Conservation (phyloP, 2,113 vertebrate genomes). For the Hyperoodon ampullatus region DNA sequence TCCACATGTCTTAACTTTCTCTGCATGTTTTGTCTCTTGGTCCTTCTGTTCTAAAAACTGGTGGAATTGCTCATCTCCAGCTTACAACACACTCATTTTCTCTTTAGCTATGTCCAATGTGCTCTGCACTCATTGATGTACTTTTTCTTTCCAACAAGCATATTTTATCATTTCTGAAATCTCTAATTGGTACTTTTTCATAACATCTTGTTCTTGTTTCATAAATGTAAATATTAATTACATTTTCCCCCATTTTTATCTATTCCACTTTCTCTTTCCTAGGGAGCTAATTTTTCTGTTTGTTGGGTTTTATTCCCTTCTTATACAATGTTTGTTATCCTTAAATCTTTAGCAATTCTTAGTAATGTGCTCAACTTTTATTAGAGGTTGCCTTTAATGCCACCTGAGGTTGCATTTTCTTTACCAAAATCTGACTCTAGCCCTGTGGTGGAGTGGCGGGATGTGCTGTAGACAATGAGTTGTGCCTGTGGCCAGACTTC, state of each 20-base stretch:
- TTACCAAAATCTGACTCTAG: not conserved
- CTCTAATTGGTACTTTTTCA: not conserved
- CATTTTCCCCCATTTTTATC: not conserved
- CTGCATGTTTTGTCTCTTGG: not conserved
- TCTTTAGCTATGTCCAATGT: not conserved
- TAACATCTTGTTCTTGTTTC: not conserved
- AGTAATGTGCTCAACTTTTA: not conserved
- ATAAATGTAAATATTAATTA: not conserved
- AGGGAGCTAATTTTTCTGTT: not conserved
- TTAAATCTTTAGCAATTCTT: slow-evolving; percentile 9
- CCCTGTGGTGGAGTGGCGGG: not conserved
- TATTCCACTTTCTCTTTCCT: not conserved
- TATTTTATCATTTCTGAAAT: not conserved
- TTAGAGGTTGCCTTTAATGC: not conserved
- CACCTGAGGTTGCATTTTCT: not conserved
- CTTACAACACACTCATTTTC: not conserved
- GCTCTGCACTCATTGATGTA: not conserved
- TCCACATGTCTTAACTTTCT: not conserved
- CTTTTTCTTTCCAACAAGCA: not conserved
- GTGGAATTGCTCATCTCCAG: not conserved
- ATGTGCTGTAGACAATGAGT: not conserved
- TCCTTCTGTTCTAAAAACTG: not conserved
- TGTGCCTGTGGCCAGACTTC: not conserved
- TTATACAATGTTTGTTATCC: not conserved
- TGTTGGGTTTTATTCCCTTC: not conserved